A percentile compares a stretch with the other conserved stretches of the same genome.
Conservation (phyloP, 2,113 vertebrate genomes). For the Caloenas nicobarica region DNA sequence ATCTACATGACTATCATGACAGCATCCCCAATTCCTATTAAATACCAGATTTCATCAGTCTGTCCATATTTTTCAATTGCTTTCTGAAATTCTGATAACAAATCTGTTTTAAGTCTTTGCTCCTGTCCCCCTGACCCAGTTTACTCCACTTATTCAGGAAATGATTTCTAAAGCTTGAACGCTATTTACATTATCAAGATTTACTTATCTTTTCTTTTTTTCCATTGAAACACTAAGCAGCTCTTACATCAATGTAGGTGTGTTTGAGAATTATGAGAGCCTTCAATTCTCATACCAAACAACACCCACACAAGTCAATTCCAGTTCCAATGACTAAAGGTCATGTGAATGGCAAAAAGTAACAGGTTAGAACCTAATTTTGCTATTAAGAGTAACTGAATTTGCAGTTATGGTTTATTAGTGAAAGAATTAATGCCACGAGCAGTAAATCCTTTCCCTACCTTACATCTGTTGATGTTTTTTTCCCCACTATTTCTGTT, state of each 20-base stretch:
- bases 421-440: not conserved
- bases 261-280: slow-evolving; percentile 75
- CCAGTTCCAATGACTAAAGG: slow-evolving; percentile 73
- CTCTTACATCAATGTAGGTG: slow-evolving; percentile 73
- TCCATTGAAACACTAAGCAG: slow-evolving; percentile 56
- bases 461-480: not conserved
- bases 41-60: not conserved
- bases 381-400: slow-evolving; percentile 52
- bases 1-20: not conserved
- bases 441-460: slow-evolving; percentile 9
- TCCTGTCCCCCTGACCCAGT: not conserved
- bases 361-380: slow-evolving; percentile 57
- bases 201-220: slow-evolving; percentile 71
- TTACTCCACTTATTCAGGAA: slow-evolving; percentile 34
- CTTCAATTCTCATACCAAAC: slow-evolving; percentile 79
- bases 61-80: not conserved
- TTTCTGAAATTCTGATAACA: not conserved
- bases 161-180: slow-evolving; percentile 37
- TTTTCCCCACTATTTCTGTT: not conserved
- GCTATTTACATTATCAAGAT: slow-evolving; percentile 65
- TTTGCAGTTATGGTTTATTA: slow-evolving; percentile 45
- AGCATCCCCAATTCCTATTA: not conserved
- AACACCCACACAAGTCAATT: slow-evolving; percentile 79
- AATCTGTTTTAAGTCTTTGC: not conserved
- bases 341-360: slow-evolving; percentile 69